Evolutionary conservation across 1,140 invertebrate species (phyloP).

Genomic region (Triops cancriformis): DNA sequence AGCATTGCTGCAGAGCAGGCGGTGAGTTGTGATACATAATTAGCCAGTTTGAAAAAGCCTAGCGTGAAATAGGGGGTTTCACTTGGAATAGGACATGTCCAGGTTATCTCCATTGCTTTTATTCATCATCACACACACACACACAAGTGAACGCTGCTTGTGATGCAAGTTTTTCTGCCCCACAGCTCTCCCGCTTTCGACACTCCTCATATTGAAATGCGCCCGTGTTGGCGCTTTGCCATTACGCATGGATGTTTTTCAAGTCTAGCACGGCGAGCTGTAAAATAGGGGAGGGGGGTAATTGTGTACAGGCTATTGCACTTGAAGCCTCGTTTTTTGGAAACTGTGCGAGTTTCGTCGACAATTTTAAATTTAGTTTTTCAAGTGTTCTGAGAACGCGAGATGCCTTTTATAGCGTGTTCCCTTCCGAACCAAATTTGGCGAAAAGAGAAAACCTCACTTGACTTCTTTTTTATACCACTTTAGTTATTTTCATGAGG

Average conservation of each 20-base stretch:
- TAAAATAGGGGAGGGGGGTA: neutral
- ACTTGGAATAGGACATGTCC: neutral
- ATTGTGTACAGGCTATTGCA: neutral
- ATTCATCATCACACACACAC: neutral
- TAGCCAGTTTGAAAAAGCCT: too few species aligned
- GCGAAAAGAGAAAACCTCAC: too few species aligned
- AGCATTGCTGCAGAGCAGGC: too few species aligned
- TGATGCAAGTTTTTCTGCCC: neutral
- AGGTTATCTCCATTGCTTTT: neutral
- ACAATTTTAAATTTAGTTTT: neutral
- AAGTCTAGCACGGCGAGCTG: neutral
- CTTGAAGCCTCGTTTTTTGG: neutral
- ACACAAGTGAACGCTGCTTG: neutral
- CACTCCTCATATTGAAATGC: conserved; percentile 8
- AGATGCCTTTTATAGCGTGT: too few species aligned
- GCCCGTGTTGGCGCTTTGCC: neutral
- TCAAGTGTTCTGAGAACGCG: neutral
- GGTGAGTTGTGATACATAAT: too few species aligned
- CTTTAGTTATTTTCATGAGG: too few species aligned
- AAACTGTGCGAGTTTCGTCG: neutral
- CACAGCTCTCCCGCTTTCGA: neutral
- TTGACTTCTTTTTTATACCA: too few species aligned
- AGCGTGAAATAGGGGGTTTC: too few species aligned
- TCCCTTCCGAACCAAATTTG: too few species aligned
- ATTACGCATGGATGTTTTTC: neutral